Evolutionary conservation across 2,113 vertebrate genomes (phyloP).

Genomic region (Perccottus glenii): DNA sequence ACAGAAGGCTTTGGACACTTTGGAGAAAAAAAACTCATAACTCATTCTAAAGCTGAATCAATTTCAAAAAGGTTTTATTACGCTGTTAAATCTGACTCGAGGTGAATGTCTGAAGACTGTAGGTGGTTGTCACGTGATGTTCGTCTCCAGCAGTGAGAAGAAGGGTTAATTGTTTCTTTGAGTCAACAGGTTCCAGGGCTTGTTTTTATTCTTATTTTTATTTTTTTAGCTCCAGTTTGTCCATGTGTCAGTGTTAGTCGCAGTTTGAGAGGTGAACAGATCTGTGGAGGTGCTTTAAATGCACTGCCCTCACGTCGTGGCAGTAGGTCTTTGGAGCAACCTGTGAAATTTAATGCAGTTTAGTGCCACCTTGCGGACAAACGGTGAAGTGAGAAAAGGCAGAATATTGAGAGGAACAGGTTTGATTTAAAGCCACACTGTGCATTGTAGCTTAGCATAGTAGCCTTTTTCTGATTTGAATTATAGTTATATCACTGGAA

Average conservation of each 20-base stretch:
- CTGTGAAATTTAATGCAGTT: neutral
- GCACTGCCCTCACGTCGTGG: neutral
- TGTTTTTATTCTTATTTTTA: neutral
- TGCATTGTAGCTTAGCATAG: too few species aligned
- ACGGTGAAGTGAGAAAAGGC: neutral
- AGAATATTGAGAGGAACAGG: neutral
- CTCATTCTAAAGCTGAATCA: neutral
- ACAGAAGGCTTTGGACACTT: neutral
- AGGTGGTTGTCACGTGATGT: neutral
- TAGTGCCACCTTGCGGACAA: neutral
- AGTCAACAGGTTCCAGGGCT: neutral
- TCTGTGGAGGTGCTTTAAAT: neutral
- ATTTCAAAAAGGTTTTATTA: too few species aligned
- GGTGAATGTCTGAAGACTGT: neutral
- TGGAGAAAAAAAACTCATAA: neutral
- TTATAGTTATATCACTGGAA: too few species aligned
- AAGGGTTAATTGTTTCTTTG: neutral
- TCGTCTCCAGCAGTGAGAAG: neutral
- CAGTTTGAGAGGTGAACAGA: too few species aligned
- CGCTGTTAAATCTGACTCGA: too few species aligned
- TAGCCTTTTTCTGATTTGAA: too few species aligned
- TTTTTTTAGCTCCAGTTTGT: too few species aligned
- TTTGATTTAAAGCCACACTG: too few species aligned
- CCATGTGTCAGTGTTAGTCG: too few species aligned
- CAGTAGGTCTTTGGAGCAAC: neutral